Percentiles rank a stretch among this genome's conserved stretches.
Evolutionary conservation across 2,888 invertebrate species (phyloP).

Genomic region (Sepioteuthis lessoniana): DNA sequence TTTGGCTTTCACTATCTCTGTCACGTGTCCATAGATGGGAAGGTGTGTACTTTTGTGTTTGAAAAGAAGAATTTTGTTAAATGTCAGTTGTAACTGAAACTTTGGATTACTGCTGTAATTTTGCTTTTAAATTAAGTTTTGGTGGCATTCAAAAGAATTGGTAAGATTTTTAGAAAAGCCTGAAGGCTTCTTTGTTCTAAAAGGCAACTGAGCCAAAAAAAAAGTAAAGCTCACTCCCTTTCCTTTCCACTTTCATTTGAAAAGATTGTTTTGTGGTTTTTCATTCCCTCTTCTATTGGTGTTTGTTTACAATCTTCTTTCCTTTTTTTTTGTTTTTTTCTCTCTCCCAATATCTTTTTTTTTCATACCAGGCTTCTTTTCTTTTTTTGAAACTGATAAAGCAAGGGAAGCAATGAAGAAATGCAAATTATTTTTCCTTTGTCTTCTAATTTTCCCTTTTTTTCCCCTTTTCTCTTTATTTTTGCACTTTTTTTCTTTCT

Average conservation of each 20-base stretch:
- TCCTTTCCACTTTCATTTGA: background rate
- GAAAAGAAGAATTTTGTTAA: background rate
- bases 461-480: too few species aligned
- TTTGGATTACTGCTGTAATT: background rate
- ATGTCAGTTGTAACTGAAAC: background rate
- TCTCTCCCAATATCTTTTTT: too few species aligned
- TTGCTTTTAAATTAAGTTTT: background rate
- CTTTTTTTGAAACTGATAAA: too few species aligned
- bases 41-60: background rate
- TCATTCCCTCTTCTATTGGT: background rate
- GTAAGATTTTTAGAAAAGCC: background rate
- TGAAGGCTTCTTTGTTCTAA: background rate
- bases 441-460: too few species aligned
- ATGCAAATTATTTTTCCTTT: too few species aligned
- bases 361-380: too few species aligned
- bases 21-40: background rate
- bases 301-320: background rate
- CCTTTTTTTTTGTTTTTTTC: background rate
- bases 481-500: too few species aligned
- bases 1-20: background rate
- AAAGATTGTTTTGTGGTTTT: too few species aligned
- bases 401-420: too few species aligned
- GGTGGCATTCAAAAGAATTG: background rate
- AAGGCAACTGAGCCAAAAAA: background rate
- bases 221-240: too few species aligned